Percentiles rank a stretch among this genome's conserved stretches.
Evolutionary conservation across 1,140 invertebrate genomes (phyloP).

Genomic region (Agrypnia vestita): DNA sequence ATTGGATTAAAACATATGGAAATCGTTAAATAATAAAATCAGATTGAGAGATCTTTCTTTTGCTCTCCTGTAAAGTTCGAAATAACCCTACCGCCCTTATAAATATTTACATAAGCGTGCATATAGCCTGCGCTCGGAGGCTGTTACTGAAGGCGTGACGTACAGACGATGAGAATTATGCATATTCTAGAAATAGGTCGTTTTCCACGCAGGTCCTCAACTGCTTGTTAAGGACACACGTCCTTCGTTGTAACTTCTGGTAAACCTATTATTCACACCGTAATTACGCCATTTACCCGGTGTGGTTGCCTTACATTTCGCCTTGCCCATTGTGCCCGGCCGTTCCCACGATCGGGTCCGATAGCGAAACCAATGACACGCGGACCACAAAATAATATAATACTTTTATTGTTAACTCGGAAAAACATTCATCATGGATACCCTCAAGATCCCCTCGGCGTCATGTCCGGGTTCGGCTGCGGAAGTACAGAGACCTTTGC

Average conservation of each 20-base stretch:
- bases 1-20: no score
- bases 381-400: slow-evolving; percentile 13
- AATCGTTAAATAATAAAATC: no score
- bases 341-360: slow-evolving; percentile 22
- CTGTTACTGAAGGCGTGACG: no score
- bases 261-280: slow-evolving; percentile 27
- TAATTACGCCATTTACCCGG: slow-evolving; percentile 4
- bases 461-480: slow-evolving; percentile 20
- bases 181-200: no score
- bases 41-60: no score
- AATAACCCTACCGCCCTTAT: no score
- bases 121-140: no score
- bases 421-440: slow-evolving; percentile 35
- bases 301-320: slow-evolving; percentile 28
- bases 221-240: not conserved
- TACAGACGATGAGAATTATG: no score
- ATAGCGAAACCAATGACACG: slow-evolving; percentile 39
- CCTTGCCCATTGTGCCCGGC: slow-evolving; percentile 31
- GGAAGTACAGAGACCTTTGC: not conserved
- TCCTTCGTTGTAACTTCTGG: slow-evolving; percentile 39
- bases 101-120: no score
- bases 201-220: no score
- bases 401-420: slow-evolving; percentile 31
- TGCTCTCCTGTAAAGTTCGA: no score
- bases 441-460: not conserved